These are phyloP conservation scores for Anguilla anguilla DNA, from an alignment of 2,797 vertebrate genomes.

Conservation along the genomic window DNA sequence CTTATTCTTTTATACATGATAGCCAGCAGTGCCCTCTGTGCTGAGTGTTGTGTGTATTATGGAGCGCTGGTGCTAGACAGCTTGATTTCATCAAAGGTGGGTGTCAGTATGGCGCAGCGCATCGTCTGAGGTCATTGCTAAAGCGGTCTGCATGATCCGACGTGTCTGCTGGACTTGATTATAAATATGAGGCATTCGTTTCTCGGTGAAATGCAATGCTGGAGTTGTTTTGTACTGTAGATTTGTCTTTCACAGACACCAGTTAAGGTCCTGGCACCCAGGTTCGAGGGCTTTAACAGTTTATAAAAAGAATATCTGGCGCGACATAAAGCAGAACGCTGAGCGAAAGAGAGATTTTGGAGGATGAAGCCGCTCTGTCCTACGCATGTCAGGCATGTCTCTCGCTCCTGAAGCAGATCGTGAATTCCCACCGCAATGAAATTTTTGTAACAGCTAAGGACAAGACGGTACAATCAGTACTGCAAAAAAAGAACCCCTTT, in stretches of 20 bases:
- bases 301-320: not conserved
- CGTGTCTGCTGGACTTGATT: not conserved
- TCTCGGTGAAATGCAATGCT: not conserved
- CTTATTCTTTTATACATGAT: too few relatives aligned
- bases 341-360: not conserved
- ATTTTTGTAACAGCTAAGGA: constrained; percentile 48
- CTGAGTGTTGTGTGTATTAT: too few relatives aligned
- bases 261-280: not conserved
- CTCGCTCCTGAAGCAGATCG: not conserved
- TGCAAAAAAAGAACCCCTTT: constrained; percentile 52
- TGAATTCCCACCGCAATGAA: not conserved
- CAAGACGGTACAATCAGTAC: constrained; percentile 68
- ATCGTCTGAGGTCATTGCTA: not conserved
- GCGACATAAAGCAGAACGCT: not conserved
- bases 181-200: not conserved
- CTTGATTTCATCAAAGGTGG: not conserved
- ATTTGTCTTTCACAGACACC: not conserved
- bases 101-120: not conserved
- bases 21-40: too few relatives aligned
- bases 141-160: not conserved
- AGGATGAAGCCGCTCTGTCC: not conserved
- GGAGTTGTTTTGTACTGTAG: not conserved
- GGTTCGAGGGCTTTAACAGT: not conserved
- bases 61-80: too few relatives aligned
- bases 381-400: not conserved